Evolutionary conservation across 2,888 invertebrate genomes (phyloP), one percentile per base, ranked within the genome.

Genomic region (Micoletzkya japonica): DNA sequence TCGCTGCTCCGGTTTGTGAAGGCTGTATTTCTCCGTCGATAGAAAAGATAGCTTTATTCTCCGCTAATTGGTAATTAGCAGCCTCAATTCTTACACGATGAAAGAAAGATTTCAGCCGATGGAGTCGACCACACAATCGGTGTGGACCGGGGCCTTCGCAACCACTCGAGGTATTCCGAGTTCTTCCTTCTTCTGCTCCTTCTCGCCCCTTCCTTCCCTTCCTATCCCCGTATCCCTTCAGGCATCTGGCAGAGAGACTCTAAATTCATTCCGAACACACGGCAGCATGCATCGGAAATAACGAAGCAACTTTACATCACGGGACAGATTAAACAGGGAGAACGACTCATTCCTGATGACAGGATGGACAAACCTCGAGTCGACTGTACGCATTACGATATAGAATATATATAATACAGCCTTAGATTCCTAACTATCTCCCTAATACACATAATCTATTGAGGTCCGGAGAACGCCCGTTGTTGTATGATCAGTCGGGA

Each of bases 221-320:
- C 44, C 20, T 44, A 44, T 14, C 20, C 44, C 30, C 30, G 2
- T 2, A 56, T 56, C 24, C 30, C 14, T 63, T 14, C 34, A 68
- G 68, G 68, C 57, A 68, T 68, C 57, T 78, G 77, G 77, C 57
- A 58, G 58, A 75, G 74, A 2, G 73, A 74, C 49, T 73, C 71
- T 14, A 73, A 76, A 17, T 79, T 75, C 59, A 72, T 79, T 20
- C 78, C 78, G 2, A 79, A 79, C 49, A 74, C 78, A 1, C 44
- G 76, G 30, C 73, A 79, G 59, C 79, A 79, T 30, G 79, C 79
- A 2, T 74, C 74, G 0, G 79, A 79, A 34, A 79, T 79, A 14
- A 79, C 79, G 20, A 71, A 75, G 50, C 73, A 77, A 37, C 66
- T 79, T 1, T 79, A 79, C 56, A 74, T 79, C 74, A 79, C 79